Conservation (phyloP, 2,113 vertebrate species). For the Mystacornis crossleyi region DNA sequence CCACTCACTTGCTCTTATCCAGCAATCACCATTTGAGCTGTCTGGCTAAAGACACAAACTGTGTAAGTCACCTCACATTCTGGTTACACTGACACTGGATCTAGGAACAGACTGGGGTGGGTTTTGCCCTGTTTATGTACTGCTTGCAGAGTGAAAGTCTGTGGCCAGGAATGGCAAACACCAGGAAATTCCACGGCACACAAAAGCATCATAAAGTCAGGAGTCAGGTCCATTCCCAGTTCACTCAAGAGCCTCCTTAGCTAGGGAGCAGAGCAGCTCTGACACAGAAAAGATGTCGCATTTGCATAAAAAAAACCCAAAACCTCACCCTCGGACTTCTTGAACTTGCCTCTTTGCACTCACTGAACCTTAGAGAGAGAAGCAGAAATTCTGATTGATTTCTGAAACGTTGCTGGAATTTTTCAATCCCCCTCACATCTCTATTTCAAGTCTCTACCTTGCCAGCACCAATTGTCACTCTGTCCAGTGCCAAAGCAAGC, state of each 20-base stretch:
- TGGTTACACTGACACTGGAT: not conserved
- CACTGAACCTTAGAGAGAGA: not conserved
- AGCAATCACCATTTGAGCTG: not conserved
- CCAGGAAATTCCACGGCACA: not conserved
- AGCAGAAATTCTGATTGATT: not conserved
- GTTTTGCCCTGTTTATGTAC: not conserved
- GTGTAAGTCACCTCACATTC: not conserved
- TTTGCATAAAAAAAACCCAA: not conserved
- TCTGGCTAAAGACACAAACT: not conserved
- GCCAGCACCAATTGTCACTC: not conserved
- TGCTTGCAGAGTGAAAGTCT: not conserved
- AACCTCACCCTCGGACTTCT: not conserved
- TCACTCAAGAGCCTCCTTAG: not conserved
- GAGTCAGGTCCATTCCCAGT: not conserved
- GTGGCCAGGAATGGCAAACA: not conserved
- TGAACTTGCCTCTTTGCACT: not conserved
- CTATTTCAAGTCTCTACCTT: not conserved
- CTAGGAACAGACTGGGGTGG: not conserved
- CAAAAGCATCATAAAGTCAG: not conserved
- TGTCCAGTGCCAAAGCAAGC: not conserved
- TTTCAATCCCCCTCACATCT: not conserved
- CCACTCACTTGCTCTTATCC: not conserved
- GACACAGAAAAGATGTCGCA: not conserved
- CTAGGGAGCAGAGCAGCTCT: not conserved
- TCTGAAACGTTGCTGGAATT: not conserved